A percentile compares a stretch with the other conserved stretches of the same genome.
phyloP scores from a whole-genome alignment of 2,888 invertebrate genomes.

The Steromphala cineraria region DNA sequence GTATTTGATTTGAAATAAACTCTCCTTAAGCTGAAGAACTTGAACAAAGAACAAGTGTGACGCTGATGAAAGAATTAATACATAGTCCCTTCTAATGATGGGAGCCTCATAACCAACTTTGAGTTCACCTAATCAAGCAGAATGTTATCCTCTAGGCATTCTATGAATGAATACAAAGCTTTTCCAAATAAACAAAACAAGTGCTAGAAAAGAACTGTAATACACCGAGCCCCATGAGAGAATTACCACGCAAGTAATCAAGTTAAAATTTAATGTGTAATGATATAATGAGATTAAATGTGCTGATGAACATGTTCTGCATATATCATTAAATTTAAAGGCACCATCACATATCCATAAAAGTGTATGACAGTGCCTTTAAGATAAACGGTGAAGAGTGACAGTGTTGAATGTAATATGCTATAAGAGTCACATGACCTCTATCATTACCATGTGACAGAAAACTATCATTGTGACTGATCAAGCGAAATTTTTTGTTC shows the following conservation, averaged over 20 bases:
- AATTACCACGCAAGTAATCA: constrained; percentile 3
- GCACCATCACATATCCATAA: too few species aligned
- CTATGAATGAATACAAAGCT: neutral
- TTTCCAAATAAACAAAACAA: constrained; percentile 8
- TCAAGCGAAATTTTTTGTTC: too few species aligned
- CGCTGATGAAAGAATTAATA: too few species aligned
- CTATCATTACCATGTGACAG: too few species aligned
- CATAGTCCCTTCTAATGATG: neutral
- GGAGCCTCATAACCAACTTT: neutral
- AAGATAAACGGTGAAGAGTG: too few species aligned
- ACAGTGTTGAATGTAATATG: too few species aligned
- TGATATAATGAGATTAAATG: neutral
- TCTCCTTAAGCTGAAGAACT: too few species aligned
- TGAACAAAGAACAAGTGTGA: too few species aligned
- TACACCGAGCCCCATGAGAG: neutral
- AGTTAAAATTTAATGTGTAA: neutral
- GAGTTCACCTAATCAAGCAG: neutral
- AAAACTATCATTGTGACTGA: too few species aligned
- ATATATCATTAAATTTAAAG: neutral
- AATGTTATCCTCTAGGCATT: neutral
- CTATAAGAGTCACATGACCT: too few species aligned
- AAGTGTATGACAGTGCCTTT: too few species aligned
- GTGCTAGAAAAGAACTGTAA: neutral
- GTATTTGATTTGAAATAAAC: too few species aligned
- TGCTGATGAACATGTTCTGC: neutral